Evolutionary conservation across 2,113 vertebrate species (phyloP).

Genomic region (Ptilorrhoa leucosticta): DNA sequence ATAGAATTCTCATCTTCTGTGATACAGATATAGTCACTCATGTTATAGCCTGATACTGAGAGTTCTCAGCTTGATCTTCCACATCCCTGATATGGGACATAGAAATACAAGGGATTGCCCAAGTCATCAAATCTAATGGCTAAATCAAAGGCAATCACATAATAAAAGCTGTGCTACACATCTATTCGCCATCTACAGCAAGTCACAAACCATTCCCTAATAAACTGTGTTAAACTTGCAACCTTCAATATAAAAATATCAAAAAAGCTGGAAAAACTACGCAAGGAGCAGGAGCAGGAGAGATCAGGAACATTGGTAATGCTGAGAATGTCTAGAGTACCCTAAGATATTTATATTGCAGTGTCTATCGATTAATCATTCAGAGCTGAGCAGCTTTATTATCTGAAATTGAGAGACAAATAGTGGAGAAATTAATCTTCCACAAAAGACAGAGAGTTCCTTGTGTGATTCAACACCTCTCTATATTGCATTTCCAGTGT

Average conservation of each 20-base stretch:
- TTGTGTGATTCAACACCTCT: background rate
- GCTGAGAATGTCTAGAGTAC: background rate
- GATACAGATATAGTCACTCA: background rate
- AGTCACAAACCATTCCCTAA: background rate
- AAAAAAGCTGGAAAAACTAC: background rate
- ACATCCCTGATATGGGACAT: background rate
- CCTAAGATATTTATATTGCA: background rate
- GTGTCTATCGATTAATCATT: background rate
- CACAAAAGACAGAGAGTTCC: background rate
- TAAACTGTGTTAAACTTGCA: background rate
- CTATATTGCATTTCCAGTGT: background rate
- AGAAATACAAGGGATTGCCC: background rate
- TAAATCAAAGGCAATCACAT: background rate
- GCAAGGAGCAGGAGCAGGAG: background rate
- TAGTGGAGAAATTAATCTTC: background rate
- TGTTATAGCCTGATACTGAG: background rate
- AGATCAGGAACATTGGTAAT: background rate
- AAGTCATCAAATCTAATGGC: background rate
- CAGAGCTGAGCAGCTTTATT: background rate
- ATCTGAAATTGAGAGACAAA: background rate
- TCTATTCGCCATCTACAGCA: background rate
- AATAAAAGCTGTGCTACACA: background rate
- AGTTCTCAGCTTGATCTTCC: background rate
- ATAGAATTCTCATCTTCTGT: fast-evolving
- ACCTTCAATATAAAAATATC: background rate